Evolutionary conservation across 2,113 vertebrate genomes (phyloP).

Genomic region (Micronycteris hirsuta): DNA sequence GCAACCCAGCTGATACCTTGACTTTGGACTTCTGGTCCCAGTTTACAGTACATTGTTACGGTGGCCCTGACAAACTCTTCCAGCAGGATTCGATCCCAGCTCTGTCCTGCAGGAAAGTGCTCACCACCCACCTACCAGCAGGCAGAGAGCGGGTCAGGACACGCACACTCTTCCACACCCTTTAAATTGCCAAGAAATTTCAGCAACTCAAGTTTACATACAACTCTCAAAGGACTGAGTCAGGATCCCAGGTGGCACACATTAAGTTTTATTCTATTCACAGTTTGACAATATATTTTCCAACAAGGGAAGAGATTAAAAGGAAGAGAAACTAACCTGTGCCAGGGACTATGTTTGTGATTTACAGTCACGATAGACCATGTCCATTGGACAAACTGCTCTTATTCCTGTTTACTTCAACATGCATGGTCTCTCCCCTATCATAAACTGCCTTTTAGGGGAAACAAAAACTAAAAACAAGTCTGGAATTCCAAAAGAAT

Average conservation of each 20-base stretch:
- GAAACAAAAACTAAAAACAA: background rate
- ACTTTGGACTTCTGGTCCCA: background rate
- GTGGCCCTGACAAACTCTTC: too few species aligned
- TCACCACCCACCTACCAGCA: background rate
- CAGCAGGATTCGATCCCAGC: background rate
- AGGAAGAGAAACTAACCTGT: background rate
- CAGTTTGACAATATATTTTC: background rate
- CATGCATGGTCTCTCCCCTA: background rate
- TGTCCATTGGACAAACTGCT: background rate
- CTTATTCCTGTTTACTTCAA: background rate
- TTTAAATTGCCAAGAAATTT: background rate
- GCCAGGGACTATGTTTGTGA: background rate
- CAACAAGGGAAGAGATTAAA: background rate
- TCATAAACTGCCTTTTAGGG: background rate
- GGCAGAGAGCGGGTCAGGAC: background rate
- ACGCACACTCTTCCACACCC: background rate
- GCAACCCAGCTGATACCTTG: background rate
- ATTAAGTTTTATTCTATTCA: background rate
- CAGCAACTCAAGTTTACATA: background rate
- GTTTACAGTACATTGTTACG: background rate
- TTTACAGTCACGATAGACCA: background rate
- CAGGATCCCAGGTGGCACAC: rapidly evolving
- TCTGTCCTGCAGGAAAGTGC: background rate
- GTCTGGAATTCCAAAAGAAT: background rate
- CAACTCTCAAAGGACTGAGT: background rate